These are phyloP conservation scores for Venturia canescens DNA, from an alignment of 1,140 invertebrate genomes.

Conservation along the genomic window DNA sequence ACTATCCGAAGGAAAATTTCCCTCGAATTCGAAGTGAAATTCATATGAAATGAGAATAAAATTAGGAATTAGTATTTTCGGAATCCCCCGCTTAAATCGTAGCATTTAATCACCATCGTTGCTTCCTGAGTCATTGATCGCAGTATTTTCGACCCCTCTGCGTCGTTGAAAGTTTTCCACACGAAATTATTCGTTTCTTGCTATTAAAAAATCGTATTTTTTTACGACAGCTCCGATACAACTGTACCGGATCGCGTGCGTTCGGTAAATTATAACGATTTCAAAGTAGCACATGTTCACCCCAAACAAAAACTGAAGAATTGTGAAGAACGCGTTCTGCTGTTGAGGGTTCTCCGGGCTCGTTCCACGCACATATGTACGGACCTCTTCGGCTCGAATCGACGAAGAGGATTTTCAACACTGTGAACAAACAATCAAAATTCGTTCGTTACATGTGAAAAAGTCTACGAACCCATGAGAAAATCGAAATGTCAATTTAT, in stretches of 20 bases:
- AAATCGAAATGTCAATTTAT: too few relatives aligned
- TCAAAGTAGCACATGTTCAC: constrained; percentile 66
- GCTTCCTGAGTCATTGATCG: too few relatives aligned
- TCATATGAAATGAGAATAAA: too few relatives aligned
- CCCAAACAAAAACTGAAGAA: background rate
- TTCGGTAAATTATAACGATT: constrained; percentile 64
- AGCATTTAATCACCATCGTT: too few relatives aligned
- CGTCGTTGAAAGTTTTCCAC: background rate
- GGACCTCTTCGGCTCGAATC: background rate
- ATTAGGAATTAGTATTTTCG: too few relatives aligned
- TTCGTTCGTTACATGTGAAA: too few relatives aligned
- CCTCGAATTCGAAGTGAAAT: too few relatives aligned
- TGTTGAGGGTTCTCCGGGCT: background rate
- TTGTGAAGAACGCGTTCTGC: constrained; percentile 34
- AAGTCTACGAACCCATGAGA: too few relatives aligned
- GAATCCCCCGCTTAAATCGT: too few relatives aligned
- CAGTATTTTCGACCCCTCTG: background rate
- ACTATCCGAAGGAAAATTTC: too few relatives aligned
- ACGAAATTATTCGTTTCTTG: background rate
- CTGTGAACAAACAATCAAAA: too few relatives aligned
- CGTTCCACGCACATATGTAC: background rate
- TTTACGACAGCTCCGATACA: background rate
- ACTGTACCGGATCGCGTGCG: constrained; percentile 51
- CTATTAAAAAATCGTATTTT: background rate
- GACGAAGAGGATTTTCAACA: background rate